phyloP scores from a whole-genome alignment of 2,113 vertebrate genomes.

The Atrichornis clamosus region DNA sequence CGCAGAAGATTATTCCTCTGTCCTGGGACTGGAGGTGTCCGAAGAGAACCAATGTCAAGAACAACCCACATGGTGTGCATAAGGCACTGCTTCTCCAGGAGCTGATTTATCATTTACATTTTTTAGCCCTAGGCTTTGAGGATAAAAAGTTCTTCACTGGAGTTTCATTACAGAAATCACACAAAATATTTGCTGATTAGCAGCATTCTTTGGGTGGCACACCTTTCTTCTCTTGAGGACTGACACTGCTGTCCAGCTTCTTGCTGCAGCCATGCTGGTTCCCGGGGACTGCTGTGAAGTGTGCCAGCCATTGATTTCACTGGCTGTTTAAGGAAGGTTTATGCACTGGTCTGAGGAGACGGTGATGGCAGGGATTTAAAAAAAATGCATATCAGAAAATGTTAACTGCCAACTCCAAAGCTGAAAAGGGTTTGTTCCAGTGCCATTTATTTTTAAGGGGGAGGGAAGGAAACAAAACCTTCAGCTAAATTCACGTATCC shows the following conservation, averaged over 20 bases:
- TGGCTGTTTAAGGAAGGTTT: not conserved
- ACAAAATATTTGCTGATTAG: not conserved
- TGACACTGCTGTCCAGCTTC: not conserved
- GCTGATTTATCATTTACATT: not conserved
- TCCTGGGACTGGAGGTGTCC: not conserved
- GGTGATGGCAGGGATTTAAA: not conserved
- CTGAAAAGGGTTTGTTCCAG: not conserved
- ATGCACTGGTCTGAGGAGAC: not conserved
- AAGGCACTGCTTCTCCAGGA: not conserved
- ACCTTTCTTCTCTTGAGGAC: not conserved
- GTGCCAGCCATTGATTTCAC: not conserved
- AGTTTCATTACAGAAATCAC: not conserved
- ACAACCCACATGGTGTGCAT: rapidly evolving
- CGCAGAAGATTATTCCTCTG: rapidly evolving
- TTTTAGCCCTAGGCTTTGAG: not conserved
- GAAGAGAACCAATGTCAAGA: not conserved
- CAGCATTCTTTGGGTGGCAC: not conserved
- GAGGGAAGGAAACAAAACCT: not conserved
- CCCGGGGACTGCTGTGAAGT: not conserved
- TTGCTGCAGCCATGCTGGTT: not conserved
- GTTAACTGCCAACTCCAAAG: not conserved
- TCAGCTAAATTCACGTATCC: not conserved
- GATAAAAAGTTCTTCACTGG: not conserved
- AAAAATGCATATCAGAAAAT: not conserved
- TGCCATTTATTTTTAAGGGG: not conserved